Percentiles rank a stretch among this genome's conserved stretches.
phyloP scores from a whole-genome alignment of 92 coral and sea anemone genomes.

The Siderastrea siderea region DNA sequence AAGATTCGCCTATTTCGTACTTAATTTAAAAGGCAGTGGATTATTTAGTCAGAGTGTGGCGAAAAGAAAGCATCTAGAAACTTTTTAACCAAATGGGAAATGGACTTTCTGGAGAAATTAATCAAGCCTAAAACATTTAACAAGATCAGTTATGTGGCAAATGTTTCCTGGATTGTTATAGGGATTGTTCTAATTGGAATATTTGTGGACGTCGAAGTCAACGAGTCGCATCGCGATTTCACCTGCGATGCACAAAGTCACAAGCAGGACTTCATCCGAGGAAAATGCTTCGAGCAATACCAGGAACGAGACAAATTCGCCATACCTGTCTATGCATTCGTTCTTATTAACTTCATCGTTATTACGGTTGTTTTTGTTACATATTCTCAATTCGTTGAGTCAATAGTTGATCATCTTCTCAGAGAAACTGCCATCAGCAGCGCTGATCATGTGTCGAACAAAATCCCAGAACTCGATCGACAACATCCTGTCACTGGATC shows the following conservation, averaged over 20 bases:
- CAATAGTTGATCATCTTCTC: not conserved
- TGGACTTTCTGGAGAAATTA: not conserved
- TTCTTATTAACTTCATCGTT: not conserved
- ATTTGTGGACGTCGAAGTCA: not conserved
- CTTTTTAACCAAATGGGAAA: not conserved
- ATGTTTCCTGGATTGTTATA: not conserved
- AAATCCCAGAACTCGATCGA: too few relatives aligned
- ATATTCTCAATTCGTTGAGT: not conserved
- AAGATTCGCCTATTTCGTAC: too few relatives aligned
- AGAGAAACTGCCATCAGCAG: too few relatives aligned
- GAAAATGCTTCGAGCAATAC: slow-evolving; percentile 11
- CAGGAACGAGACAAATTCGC: not conserved
- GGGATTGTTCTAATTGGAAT: not conserved
- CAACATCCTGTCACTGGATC: too few relatives aligned
- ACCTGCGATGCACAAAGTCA: not conserved
- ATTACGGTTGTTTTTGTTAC: not conserved
- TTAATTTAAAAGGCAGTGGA: too few relatives aligned
- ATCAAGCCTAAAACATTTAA: not conserved
- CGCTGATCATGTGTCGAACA: not conserved
- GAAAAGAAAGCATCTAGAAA: too few relatives aligned
- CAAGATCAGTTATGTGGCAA: not conserved
- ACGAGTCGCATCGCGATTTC: not conserved
- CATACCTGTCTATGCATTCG: slow-evolving; percentile 16
- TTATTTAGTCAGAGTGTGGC: too few relatives aligned
- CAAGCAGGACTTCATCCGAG: not conserved